Conservation (phyloP, 2,797 vertebrate genomes). For the Lindbergichthys nudifrons region DNA sequence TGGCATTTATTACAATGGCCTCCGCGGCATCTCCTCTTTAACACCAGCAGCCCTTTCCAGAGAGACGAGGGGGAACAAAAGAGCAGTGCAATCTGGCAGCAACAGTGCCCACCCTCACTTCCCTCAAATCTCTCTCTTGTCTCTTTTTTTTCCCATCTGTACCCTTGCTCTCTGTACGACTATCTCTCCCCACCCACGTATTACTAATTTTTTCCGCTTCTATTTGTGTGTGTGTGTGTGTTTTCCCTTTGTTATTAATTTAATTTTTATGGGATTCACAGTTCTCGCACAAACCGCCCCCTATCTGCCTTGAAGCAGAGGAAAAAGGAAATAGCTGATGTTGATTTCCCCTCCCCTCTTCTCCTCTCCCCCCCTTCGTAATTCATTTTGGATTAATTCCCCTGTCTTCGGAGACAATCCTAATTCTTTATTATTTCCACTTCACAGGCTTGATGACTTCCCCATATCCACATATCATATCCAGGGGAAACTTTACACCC, state of each 20-base stretch:
- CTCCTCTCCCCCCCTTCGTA: constrained; percentile 59
- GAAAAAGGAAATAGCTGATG: constrained; percentile 80
- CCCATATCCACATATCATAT: constrained; percentile 82
- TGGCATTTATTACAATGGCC: constrained; percentile 84
- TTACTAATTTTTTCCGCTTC: constrained; percentile 64
- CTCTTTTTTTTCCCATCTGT: constrained; percentile 60
- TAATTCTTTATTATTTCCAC: constrained; percentile 87
- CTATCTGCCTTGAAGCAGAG: constrained; percentile 78
- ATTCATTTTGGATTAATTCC: constrained; percentile 86
- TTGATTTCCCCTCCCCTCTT: constrained; percentile 63
- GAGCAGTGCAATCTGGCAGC: constrained; percentile 81
- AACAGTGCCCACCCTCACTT: constrained; percentile 77
- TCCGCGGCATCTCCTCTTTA: constrained; percentile 76
- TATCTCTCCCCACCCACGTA: constrained; percentile 67
- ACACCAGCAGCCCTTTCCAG: constrained; percentile 74
- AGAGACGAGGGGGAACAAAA: constrained; percentile 75
- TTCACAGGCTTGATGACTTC: constrained; percentile 84
- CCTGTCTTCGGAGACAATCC: constrained; percentile 84
- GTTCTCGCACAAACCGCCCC: constrained; percentile 71
- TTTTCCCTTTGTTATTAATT: constrained; percentile 76
- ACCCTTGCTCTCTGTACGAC: constrained; percentile 63
- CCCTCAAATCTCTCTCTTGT: constrained; percentile 65
- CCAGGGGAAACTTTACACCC: constrained; percentile 82
- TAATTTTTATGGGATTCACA: constrained; percentile 78
- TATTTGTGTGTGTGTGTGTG: constrained; percentile 60